Percentiles rank a stretch among this genome's conserved stretches.
Conservation (phyloP, 2,797 vertebrate species). For the Artibeus jamaicensis region DNA sequence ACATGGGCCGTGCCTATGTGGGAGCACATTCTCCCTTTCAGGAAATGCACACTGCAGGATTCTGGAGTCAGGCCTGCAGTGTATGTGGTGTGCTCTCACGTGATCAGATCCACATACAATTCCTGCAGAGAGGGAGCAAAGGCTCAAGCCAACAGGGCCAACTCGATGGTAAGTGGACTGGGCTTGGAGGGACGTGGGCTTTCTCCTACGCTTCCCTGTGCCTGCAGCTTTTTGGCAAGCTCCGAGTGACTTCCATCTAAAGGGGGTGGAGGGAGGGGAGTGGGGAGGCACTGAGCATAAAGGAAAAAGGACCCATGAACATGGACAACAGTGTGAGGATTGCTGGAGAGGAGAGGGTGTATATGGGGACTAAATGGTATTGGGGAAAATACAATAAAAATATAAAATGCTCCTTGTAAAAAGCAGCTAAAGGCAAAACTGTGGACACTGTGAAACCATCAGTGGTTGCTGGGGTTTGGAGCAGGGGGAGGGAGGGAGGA, state of each 20-base stretch:
- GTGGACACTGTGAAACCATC: background rate
- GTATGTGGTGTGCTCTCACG: rapidly evolving
- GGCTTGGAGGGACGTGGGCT: rapidly evolving
- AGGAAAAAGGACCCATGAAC: background rate
- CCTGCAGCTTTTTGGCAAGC: background rate
- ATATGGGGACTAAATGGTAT: background rate
- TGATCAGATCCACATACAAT: background rate
- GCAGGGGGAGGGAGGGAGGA: background rate
- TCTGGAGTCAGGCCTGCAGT: no score
- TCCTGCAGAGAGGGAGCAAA: no score
- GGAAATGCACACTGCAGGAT: no score
- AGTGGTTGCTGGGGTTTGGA: background rate
- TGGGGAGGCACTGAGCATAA: background rate
- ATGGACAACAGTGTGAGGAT: background rate
- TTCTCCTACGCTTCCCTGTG: background rate
- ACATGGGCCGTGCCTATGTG: rapidly evolving
- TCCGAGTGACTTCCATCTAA: background rate
- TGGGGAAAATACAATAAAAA: background rate
- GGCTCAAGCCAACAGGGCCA: rapidly evolving
- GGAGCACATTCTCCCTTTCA: background rate
- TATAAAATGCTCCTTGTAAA: background rate
- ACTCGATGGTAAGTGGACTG: background rate
- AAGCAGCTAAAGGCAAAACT: background rate
- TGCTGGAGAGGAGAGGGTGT: background rate
- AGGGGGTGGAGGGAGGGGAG: background rate